phyloP scores from a whole-genome alignment of 2,888 invertebrate genomes.

The Argyra leucocephala region DNA sequence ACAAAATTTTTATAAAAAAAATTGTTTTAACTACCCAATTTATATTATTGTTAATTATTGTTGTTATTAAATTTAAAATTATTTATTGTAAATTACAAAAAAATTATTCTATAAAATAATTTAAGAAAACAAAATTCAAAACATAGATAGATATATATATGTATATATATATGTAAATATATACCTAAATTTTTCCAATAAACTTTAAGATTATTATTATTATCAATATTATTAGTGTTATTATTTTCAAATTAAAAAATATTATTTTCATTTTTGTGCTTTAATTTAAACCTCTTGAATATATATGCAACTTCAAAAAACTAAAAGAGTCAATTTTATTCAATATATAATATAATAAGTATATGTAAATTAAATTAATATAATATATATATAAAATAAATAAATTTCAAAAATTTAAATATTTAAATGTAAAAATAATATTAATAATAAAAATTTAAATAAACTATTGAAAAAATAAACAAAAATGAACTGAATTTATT shows the following conservation, averaged over 20 bases:
- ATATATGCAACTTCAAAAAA: slow-evolving; percentile 41
- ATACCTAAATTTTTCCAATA: slow-evolving; percentile 16
- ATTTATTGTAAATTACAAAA: too few species aligned
- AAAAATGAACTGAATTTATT: slow-evolving; percentile 20
- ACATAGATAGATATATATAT: not conserved
- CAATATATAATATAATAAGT: slow-evolving; percentile 38
- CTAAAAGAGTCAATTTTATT: slow-evolving; percentile 45
- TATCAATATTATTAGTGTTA: slow-evolving; percentile 7
- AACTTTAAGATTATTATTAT: slow-evolving; percentile 14
- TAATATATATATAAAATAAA: slow-evolving; percentile 23
- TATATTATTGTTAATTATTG: too few species aligned
- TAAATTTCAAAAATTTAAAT: slow-evolving; percentile 16
- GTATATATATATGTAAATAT: not conserved
- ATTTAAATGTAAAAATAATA: slow-evolving; percentile 17
- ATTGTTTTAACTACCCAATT: too few species aligned
- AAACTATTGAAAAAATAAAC: slow-evolving; percentile 8
- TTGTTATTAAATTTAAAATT: too few species aligned
- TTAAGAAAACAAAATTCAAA: not conserved
- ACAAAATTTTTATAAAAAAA: too few species aligned
- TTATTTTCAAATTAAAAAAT: slow-evolving; percentile 13
- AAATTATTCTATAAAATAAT: too few species aligned
- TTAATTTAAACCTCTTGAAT: slow-evolving; percentile 26
- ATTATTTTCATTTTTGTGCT: not conserved
- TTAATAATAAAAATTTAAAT: slow-evolving; percentile 8
- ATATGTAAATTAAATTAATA: slow-evolving; percentile 13